These are phyloP conservation scores for Eremobia ochroleuca DNA, from an alignment of 2,888 invertebrate species.

Conservation along the genomic window DNA sequence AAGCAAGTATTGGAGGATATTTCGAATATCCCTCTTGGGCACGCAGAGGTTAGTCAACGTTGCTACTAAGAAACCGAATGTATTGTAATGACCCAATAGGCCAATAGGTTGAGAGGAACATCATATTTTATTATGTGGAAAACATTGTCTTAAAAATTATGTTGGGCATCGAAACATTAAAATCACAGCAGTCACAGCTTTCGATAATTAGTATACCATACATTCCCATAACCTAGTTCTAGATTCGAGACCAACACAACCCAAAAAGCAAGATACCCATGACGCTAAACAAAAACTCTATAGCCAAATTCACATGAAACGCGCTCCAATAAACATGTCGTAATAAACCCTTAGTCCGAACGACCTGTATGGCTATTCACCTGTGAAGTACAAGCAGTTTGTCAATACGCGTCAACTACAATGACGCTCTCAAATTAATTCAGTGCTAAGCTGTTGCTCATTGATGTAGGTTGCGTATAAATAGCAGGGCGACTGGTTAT, in stretches of 20 bases:
- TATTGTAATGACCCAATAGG: not conserved
- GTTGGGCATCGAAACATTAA: not conserved
- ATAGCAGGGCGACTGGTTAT: slow-evolving; percentile 31
- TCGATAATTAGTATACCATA: not conserved
- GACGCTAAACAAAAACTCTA: slow-evolving; percentile 51
- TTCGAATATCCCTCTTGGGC: not conserved
- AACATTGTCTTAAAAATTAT: not conserved
- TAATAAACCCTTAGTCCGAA: slow-evolving; percentile 72
- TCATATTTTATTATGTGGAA: not conserved
- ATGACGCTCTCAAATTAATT: slow-evolving; percentile 54
- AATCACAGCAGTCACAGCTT: not conserved
- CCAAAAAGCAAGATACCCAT: slow-evolving; percentile 58
- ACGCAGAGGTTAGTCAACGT: not conserved
- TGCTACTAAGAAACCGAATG: not conserved
- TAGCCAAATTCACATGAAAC: slow-evolving; percentile 61
- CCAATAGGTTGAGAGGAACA: not conserved
- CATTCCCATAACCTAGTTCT: slow-evolving; percentile 34
- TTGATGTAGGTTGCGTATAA: slow-evolving; percentile 50
- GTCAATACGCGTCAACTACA: slow-evolving; percentile 59
- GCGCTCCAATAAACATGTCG: slow-evolving; percentile 74
- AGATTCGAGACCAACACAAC: slow-evolving; percentile 25
- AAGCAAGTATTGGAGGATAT: not conserved
- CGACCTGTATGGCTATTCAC: slow-evolving; percentile 72
- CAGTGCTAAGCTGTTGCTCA: slow-evolving; percentile 48
- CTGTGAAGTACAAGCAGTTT: slow-evolving; percentile 67